Base-by-base conservation (phyloP, 2,113 vertebrate species). In the Crotophaga sulcirostris region DNA sequence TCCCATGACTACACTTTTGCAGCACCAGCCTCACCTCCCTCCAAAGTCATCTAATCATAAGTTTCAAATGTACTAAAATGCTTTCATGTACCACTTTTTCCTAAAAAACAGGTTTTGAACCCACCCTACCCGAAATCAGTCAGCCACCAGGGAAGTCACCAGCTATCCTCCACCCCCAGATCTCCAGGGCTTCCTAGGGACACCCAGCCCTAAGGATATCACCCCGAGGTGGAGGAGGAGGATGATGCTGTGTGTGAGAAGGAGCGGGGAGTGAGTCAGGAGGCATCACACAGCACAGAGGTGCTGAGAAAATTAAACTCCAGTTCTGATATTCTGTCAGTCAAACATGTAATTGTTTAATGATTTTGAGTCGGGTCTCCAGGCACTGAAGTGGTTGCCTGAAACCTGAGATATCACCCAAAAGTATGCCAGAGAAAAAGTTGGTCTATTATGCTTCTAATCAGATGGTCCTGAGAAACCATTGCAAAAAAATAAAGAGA, bases 401-500 rank as follows among this genome's bases (percentile, higher is more conserved):
- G 54, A 84, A 72, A 49, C 29, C n/a, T 19, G 7, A 84, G 38
- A 45, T 55, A 34, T 45, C 44, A 38, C 31, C 44, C 38, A 56
- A 55, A 94, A 80, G 19, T 6, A 24, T n/a, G 54, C 66, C 49
- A 86, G 76, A 56, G 11, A 45, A 58, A 67, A 28, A 87, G 31
- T 59, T 80, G 83, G 38, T 55, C 75, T 68, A 7, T 74, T 64
- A 40, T 64, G 28, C 51, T 74, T 84, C 80, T 95, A 86, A 95
- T 94, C 91, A 93, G 59, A 60, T 51, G 45, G 66, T 69, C 54
- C 79, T 44, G 40, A 90, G 70, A 92, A 96, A 42, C n/a, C 5
- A 6, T n/a, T 83, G 89, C 60, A 33, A 86, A 89, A 95, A 95
- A 92, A 85, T 76, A 69, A 89, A 90, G 58, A 59, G 79, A 74